A percentile compares a stretch with the other conserved stretches of the same genome.
Conservation (phyloP, 2,888 invertebrate species). For the Erannis defoliaria region DNA sequence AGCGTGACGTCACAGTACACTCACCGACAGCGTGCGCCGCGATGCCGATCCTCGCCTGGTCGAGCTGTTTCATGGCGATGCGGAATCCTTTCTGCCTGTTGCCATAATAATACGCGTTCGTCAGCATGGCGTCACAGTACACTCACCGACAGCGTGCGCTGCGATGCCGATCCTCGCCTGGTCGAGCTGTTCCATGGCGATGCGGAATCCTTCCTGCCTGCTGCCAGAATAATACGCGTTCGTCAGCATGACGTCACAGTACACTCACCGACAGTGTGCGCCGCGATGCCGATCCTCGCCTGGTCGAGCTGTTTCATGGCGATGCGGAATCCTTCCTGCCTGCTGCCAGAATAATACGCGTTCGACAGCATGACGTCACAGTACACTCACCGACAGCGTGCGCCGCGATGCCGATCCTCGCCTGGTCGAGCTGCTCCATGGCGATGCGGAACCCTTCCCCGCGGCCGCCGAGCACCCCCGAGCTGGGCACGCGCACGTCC, state of each 20-base stretch:
- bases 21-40: constrained; percentile 91
- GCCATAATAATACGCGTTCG: constrained; percentile 86
- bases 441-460: constrained; percentile 92
- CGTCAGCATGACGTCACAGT: constrained; percentile 88
- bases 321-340: constrained; percentile 90
- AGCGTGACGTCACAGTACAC: constrained; percentile 36
- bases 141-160: constrained; percentile 89
- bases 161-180: constrained; percentile 91
- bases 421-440: constrained; percentile 90
- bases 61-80: constrained; percentile 90
- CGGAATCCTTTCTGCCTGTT: constrained; percentile 89
- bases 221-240: constrained; percentile 83
- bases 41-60: constrained; percentile 91
- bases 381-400: constrained; percentile 88
- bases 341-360: constrained; percentile 87
- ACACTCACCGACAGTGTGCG: constrained; percentile 89
- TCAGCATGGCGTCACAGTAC: constrained; percentile 88
- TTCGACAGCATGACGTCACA: no score
- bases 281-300: constrained; percentile 91
- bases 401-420: constrained; percentile 91
- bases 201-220: constrained; percentile 89
- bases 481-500: constrained; percentile 86
- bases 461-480: constrained; percentile 80
- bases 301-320: constrained; percentile 91
- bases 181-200: constrained; percentile 91